These are phyloP conservation scores for Pampusana beccarii DNA, from an alignment of 2,113 vertebrate species.

Conservation along the genomic window DNA sequence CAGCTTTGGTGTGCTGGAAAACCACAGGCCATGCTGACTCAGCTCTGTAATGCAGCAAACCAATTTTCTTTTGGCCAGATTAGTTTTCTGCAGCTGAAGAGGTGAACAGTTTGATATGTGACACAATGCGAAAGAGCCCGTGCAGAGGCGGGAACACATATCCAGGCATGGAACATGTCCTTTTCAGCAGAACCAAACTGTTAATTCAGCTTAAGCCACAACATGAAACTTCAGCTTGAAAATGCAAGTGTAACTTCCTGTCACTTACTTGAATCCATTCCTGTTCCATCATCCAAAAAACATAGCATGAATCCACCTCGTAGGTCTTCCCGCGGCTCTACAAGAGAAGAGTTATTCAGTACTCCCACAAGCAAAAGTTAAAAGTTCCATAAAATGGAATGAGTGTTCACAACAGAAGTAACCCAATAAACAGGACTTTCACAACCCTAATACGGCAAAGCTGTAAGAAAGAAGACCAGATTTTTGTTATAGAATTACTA, in stretches of 20 bases:
- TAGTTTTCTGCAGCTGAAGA: background rate
- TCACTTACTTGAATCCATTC: conserved; percentile 95
- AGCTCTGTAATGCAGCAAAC: background rate
- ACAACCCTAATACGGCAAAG: background rate
- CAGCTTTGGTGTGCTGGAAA: background rate
- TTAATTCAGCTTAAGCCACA: background rate
- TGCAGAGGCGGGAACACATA: background rate
- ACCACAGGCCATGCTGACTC: background rate
- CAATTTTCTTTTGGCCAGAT: background rate
- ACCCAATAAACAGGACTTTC: background rate
- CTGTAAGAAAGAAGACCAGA: background rate
- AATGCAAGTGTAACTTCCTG: background rate
- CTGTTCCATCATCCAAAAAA: conserved; percentile 96
- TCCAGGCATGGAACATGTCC: background rate
- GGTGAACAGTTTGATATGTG: background rate
- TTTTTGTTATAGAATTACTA: background rate
- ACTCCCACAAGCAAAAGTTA: background rate
- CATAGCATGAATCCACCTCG: conserved; percentile 94
- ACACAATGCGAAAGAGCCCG: background rate
- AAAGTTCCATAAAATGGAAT: background rate
- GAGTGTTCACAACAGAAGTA: background rate
- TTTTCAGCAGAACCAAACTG: background rate
- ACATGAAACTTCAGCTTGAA: background rate
- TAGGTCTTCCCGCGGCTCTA: conserved; percentile 87
- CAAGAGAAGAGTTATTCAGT: conserved; percentile 30